Conservation (phyloP, 2,113 vertebrate species). For the Chaenogobius annularis region DNA sequence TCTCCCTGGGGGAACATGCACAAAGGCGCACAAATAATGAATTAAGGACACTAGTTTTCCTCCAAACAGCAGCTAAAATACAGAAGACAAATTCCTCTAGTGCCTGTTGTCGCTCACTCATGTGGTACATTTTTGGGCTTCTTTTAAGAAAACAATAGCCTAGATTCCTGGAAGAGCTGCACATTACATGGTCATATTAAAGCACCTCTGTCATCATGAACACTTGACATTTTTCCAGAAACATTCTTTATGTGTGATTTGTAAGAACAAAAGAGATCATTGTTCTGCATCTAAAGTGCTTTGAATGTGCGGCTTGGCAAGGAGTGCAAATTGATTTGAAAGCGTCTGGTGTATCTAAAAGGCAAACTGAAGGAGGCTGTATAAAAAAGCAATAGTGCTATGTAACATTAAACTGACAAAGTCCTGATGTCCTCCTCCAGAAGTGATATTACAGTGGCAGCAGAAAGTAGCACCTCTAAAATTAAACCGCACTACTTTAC, state of each 20-base stretch:
- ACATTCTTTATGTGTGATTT: slow-evolving; percentile 33
- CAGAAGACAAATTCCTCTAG: slow-evolving; percentile 50
- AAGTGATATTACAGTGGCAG: slow-evolving; percentile 58
- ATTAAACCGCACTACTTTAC: slow-evolving; percentile 64
- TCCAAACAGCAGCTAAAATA: slow-evolving; percentile 59
- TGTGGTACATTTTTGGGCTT: slow-evolving; percentile 50
- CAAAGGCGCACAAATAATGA: slow-evolving; percentile 75
- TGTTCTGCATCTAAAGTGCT: slow-evolving; percentile 17
- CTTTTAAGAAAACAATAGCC: slow-evolving; percentile 53
- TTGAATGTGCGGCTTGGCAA: slow-evolving; percentile 21
- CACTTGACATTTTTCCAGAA: slow-evolving; percentile 36
- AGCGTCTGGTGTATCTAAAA: slow-evolving; percentile 45
- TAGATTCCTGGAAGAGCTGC: slow-evolving; percentile 49
- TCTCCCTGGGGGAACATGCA: slow-evolving; percentile 67
- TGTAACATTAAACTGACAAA: slow-evolving; percentile 65
- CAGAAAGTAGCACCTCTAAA: slow-evolving; percentile 57
- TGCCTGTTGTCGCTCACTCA: slow-evolving; percentile 57
- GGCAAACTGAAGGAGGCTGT: slow-evolving; percentile 36
- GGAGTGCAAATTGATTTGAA: slow-evolving; percentile 38
- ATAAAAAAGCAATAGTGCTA: slow-evolving; percentile 45
- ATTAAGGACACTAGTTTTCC: slow-evolving; percentile 69
- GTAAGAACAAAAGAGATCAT: slow-evolving; percentile 31
- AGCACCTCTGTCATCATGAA: slow-evolving; percentile 21
- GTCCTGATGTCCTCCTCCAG: slow-evolving; percentile 38
- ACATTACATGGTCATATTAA: slow-evolving; percentile 53